A percentile compares a stretch with the other conserved stretches of the same genome.
phyloP scores from a whole-genome alignment of 2,888 invertebrate genomes.

The Cancer borealis region DNA sequence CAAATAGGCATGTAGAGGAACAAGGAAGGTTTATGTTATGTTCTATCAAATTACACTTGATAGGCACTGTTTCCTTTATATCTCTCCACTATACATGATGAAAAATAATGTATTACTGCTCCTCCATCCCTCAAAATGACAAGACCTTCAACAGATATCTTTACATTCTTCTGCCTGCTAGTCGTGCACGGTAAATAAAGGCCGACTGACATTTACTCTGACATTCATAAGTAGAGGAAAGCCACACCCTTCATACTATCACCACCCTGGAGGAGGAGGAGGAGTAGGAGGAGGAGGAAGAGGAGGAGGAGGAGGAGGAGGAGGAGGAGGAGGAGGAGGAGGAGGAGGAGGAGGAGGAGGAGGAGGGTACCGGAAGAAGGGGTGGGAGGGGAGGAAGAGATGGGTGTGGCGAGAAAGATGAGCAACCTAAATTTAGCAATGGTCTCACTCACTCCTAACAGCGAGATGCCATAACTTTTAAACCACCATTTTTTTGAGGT shows the following conservation, averaged over 20 bases:
- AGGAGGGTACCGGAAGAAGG: background rate
- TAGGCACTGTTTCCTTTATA: too few species aligned
- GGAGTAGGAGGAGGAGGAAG: background rate
- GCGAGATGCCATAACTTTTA: background rate
- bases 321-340: background rate
- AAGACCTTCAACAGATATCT: background rate
- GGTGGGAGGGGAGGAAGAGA: background rate
- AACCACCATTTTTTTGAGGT: background rate
- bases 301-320: too few species aligned
- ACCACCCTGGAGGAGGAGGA: slow-evolving; percentile 23
- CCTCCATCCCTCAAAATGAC: too few species aligned
- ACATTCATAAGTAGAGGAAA: background rate
- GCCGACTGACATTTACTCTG: background rate
- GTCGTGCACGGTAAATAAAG: background rate
- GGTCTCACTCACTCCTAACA: background rate
- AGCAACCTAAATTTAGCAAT: slow-evolving; percentile 23
- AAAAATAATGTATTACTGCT: too few species aligned
- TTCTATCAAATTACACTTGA: too few species aligned
- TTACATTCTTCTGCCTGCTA: background rate
- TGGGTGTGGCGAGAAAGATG: background rate
- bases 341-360: background rate
- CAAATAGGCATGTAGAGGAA: too few species aligned
- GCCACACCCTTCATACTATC: slow-evolving; percentile 55
- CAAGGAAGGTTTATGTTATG: too few species aligned
- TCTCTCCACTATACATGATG: too few species aligned